Percentiles rank a stretch among this genome's conserved stretches.
phyloP scores from a whole-genome alignment of 2,113 vertebrate genomes.

The Gobio gobio region DNA sequence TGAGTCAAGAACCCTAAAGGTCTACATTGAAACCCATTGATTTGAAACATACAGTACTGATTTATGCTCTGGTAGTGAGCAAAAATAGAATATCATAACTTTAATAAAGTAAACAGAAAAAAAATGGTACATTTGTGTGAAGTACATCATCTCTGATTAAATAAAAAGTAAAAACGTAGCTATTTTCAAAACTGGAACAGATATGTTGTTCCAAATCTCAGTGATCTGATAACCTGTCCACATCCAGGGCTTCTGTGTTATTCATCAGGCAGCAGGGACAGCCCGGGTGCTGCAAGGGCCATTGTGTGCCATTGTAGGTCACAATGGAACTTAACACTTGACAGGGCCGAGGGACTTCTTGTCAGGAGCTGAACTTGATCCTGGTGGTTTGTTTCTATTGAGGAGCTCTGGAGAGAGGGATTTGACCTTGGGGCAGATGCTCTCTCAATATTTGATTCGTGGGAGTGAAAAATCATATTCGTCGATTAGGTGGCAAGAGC shows the following conservation, averaged over 20 bases:
- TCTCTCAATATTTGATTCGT: conserved; percentile 53
- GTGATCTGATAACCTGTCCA: conserved; percentile 57
- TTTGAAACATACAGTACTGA: neutral
- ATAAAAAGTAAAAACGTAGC: neutral
- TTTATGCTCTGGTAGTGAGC: neutral
- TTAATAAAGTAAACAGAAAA: neutral
- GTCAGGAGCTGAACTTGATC: conserved; percentile 80
- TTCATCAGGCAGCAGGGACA: conserved; percentile 64
- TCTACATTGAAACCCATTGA: no score
- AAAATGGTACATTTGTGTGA: neutral
- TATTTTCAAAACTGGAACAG: neutral
- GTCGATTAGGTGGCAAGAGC: conserved; percentile 41
- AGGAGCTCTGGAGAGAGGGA: conserved; percentile 69
- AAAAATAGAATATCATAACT: neutral
- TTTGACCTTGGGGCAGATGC: conserved; percentile 66
- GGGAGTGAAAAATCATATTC: conserved; percentile 37
- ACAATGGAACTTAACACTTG: conserved; percentile 82
- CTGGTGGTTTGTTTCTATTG: conserved; percentile 70
- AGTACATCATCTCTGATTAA: neutral
- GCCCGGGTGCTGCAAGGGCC: conserved; percentile 61
- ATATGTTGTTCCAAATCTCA: neutral
- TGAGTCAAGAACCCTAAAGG: no score
- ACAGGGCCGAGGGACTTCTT: conserved; percentile 71
- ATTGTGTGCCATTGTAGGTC: conserved; percentile 74
- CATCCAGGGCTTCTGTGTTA: conserved; percentile 59